Percentiles rank a stretch among this genome's conserved stretches.
Evolutionary conservation across 2,113 vertebrate genomes (phyloP).

Genomic region (Paralichthys olivaceus): DNA sequence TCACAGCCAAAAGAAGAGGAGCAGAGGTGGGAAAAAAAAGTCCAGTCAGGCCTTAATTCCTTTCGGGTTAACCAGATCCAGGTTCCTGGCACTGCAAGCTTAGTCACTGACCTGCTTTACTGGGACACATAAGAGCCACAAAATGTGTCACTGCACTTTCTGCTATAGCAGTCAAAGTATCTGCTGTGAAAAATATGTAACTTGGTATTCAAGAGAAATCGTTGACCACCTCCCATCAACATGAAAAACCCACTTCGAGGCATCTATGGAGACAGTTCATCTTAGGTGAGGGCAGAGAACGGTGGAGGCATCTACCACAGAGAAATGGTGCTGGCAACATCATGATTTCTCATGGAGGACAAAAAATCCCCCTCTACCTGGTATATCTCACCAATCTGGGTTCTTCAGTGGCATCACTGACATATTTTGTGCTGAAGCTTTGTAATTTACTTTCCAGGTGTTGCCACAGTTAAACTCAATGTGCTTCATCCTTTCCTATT

Average conservation of each 20-base stretch:
- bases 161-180: background rate
- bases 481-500: slow-evolving; percentile 30
- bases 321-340: background rate
- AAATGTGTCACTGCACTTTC: background rate
- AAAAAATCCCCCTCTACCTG: background rate
- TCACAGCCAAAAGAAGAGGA: too few relatives aligned
- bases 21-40: background rate
- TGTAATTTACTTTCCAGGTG: slow-evolving; percentile 51
- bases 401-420: slow-evolving; percentile 11
- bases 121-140: background rate
- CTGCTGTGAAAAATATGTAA: background rate
- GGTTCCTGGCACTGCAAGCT: background rate
- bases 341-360: background rate
- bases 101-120: background rate
- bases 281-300: slow-evolving; percentile 4
- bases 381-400: slow-evolving; percentile 22
- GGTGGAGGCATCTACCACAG: background rate
- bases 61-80: background rate
- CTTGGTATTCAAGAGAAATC: slow-evolving; percentile 20
- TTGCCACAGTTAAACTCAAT: slow-evolving; percentile 28
- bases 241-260: slow-evolving; percentile 17
- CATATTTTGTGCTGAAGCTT: slow-evolving; percentile 44
- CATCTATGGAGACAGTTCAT: background rate
- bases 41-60: background rate
- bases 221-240: background rate